Percentiles rank a stretch among this genome's conserved stretches.
phyloP scores from a whole-genome alignment of 2,797 vertebrate genomes.

The Lepus oiostolus region DNA sequence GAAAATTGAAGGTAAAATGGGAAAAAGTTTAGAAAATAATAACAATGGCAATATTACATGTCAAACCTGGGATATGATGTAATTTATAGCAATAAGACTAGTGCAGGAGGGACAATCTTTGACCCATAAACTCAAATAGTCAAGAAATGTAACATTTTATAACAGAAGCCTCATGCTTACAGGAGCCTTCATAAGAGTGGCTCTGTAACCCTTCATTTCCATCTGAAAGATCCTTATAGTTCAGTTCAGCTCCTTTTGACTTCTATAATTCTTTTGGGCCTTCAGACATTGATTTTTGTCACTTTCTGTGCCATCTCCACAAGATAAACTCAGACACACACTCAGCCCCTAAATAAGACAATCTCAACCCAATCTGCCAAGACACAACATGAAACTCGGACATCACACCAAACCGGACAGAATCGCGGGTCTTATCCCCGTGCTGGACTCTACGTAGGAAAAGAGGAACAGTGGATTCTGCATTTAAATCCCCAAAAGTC shows the following conservation, averaged over 20 bases:
- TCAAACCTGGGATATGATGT: conserved; percentile 20
- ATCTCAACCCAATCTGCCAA: conserved; percentile 33
- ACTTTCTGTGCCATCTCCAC: background rate
- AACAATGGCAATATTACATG: background rate
- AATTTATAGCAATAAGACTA: conserved; percentile 30
- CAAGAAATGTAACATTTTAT: background rate
- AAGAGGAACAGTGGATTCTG: background rate
- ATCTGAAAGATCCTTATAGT: background rate
- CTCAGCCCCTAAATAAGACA: background rate
- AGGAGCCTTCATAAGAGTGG: background rate
- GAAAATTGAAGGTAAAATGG: background rate
- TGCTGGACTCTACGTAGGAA: conserved; percentile 24
- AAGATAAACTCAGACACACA: conserved; percentile 18
- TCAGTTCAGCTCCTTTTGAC: background rate
- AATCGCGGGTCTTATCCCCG: background rate
- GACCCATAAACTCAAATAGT: background rate
- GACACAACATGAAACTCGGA: background rate
- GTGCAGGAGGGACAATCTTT: background rate
- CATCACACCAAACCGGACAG: background rate
- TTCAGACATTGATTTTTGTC: conserved; percentile 44
- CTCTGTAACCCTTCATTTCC: conserved; percentile 2
- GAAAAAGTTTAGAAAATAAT: conserved; percentile 56
- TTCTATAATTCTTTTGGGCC: conserved; percentile 14
- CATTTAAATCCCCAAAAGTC: background rate
- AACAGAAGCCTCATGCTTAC: background rate